Base-by-base conservation (phyloP, 2,888 invertebrate genomes). In the Drosophila recens region DNA sequence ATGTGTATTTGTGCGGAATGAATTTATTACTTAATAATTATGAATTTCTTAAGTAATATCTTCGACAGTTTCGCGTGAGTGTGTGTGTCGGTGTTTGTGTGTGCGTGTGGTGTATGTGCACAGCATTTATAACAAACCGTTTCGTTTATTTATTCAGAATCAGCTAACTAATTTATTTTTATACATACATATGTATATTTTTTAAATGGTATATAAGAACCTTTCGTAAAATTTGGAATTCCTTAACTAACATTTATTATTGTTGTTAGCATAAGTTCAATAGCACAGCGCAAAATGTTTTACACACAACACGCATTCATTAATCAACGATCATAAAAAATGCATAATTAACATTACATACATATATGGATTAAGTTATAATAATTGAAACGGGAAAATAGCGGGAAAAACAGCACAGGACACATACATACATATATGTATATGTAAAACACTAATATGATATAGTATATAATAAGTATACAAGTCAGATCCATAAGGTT, bases 201-300 rank as follows among this genome's bases (percentile, higher is more conserved):
- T 40, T 15, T 59, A 11, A 43, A n/a, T 30, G n/a, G 34, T 59
- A 66, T 45, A 52, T 54, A 54, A 17, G 49, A 34, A 42, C 23
- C 40, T 66, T 62, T 49, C 53, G 49, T 67, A 54, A 68, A 70
- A 68, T 69, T 70, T 69, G 45, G 46, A 65, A 67, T 72, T 56
- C 20, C 42, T 63, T 63, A 49, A 68, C 68, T 61, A 74, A 74
- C 74, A 59, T 56, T 56, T 69, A 51, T 67, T 54, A 63, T 72
- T 79, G 30, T 64, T 40, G 52, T 66, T 54, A 69, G 79, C 71
- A 75, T 65, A 75, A 75, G 75, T 75, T 75, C 53, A 65, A 30
- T 71, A 58, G 71, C 75, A 75, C 75, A 75, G 75, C 75, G 75
- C 74, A 71, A 67, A 75, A 64, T 69, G 62, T 67, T 75, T 75